Conservation (phyloP, 2,113 vertebrate genomes). For the Chiloscyllium plagiosum region DNA sequence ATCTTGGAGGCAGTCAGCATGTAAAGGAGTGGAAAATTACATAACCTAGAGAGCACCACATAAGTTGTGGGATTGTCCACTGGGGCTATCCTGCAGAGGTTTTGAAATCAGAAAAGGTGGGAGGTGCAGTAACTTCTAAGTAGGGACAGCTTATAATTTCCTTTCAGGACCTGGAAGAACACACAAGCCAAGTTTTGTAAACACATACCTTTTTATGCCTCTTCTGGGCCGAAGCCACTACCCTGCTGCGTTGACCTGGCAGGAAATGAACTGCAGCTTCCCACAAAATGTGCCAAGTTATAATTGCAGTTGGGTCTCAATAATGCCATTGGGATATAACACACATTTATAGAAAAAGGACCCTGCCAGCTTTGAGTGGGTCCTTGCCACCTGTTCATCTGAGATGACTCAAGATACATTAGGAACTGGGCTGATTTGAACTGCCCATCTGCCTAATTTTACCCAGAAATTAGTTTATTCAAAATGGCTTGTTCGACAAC, state of each 20-base stretch:
- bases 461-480: neutral
- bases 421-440: neutral
- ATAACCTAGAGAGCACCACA: too few relatives aligned
- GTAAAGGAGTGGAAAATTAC: neutral
- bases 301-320: neutral
- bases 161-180: neutral
- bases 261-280: neutral
- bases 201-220: neutral
- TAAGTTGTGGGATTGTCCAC: neutral
- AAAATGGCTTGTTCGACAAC: neutral
- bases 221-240: neutral
- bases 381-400: too few relatives aligned
- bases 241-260: neutral
- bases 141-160: neutral
- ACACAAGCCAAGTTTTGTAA: neutral
- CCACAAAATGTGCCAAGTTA: neutral
- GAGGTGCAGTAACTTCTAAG: neutral
- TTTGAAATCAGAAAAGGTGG: neutral
- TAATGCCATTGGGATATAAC: too few relatives aligned
- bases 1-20: neutral
- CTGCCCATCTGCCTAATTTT: neutral
- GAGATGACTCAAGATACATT: too few relatives aligned
- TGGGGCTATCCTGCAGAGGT: neutral
- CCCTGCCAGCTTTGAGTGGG: neutral
- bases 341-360: neutral